Evolutionary conservation across 2,888 invertebrate species (phyloP).

Genomic region (Pammene aurita): DNA sequence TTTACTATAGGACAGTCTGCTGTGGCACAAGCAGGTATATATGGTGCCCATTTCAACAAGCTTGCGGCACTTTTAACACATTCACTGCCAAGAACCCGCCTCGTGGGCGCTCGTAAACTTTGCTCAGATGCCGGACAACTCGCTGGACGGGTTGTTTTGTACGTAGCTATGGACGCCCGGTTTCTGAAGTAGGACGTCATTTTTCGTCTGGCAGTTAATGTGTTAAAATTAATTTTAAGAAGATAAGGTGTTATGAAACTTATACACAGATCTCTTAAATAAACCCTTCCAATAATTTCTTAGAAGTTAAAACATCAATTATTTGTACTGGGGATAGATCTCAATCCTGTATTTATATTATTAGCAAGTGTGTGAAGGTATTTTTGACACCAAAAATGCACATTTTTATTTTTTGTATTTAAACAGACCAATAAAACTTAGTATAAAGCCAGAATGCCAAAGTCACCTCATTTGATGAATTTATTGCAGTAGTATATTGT

Average conservation of each 20-base stretch:
- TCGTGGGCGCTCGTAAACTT: too few relatives aligned
- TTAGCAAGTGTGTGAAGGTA: not conserved
- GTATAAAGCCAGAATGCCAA: not conserved
- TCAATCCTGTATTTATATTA: conserved; percentile 16
- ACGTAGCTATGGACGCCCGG: too few relatives aligned
- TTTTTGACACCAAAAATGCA: not conserved
- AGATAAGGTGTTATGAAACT: not conserved
- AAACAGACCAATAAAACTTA: not conserved
- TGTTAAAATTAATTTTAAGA: not conserved
- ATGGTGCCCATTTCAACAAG: too few relatives aligned
- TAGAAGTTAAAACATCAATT: not conserved
- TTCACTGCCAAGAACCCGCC: too few relatives aligned
- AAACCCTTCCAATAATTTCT: not conserved
- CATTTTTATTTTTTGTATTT: not conserved
- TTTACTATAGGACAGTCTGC: too few relatives aligned
- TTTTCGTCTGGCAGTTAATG: too few relatives aligned
- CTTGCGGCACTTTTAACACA: not conserved
- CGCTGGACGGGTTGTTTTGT: too few relatives aligned
- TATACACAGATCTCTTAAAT: not conserved
- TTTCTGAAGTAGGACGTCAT: too few relatives aligned
- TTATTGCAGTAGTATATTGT: not conserved
- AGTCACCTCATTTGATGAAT: not conserved
- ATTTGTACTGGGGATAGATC: conserved; percentile 26
- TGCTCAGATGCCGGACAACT: too few relatives aligned
- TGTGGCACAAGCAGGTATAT: too few relatives aligned